Evolutionary conservation across 2,113 vertebrate species (phyloP), one percentile per base, ranked within the genome.

Genomic region (Poicephalus gulielmi): DNA sequence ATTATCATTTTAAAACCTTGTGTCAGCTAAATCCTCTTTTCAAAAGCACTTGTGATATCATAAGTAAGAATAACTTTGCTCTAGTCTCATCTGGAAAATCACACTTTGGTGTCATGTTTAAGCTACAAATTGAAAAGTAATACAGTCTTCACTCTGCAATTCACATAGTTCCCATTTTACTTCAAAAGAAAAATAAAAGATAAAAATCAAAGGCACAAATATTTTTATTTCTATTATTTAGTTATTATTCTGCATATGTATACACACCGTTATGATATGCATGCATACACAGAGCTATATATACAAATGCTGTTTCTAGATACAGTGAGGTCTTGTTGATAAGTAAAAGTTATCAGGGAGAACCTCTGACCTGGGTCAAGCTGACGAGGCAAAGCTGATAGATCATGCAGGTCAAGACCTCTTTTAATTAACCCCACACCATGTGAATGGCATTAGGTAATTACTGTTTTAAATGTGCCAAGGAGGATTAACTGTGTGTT

Each of bases 301-400:
- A 62, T 5, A 30, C 3, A 44, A 5, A 9, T 27, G 11, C 14
- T 68, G 4, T 46, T 86, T 86, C 25, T 68, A 70, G 55, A 44
- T 52, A 84, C 22, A 70, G 12, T 33, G 20, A 88, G 6, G 7
- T 9, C 83, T 78, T 79, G 55, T 73, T 63, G 50, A 91, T 80
- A 78, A 77, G n/a, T 13, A 63, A 52, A 89, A 69, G 30, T 49
- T 81, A 23, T 91, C 77, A 66, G 23, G 4, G n/a, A 75, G 47
- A 88, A 64, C 88, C 83, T 95, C 39, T 96, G 95, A 94, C 96
- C 96, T 17, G 4, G 95, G 96, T 96, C 96, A 93, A n/a, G 49
- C 33, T 66, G 57, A 83, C 0, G 0, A 83, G 28, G 52, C 15
- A 91, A 92, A 95, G 84, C 53, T 39, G 27, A 49, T 8, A 80